A percentile compares a stretch with the other conserved stretches of the same genome.
These are phyloP conservation scores for Phacellophora camtschatica DNA, from an alignment of 30 jellyfish, hydroid and myxozoan species.

Conservation along the genomic window DNA sequence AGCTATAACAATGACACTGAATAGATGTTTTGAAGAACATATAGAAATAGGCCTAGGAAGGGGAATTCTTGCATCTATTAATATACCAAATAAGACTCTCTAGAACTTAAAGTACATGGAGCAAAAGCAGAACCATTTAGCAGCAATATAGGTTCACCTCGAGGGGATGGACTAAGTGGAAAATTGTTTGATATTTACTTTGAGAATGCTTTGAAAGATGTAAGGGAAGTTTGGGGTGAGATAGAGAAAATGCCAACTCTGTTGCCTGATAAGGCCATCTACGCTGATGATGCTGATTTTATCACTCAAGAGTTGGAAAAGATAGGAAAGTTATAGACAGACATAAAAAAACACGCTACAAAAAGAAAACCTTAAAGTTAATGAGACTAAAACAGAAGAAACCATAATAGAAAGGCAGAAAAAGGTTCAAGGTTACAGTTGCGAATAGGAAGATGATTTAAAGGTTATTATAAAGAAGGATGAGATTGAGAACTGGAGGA, in stretches of 20 bases:
- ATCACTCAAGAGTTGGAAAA: neutral
- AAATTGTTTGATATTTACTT: neutral
- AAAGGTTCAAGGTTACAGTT: neutral
- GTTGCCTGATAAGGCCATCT: slow-evolving; percentile 5
- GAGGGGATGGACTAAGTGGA: slow-evolving; percentile 40
- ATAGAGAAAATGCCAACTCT: neutral
- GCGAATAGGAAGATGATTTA: neutral
- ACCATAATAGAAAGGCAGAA: neutral
- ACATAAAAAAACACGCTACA: neutral
- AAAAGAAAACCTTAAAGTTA: neutral
- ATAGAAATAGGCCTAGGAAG: neutral
- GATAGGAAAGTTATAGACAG: neutral
- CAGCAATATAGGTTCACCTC: slow-evolving; percentile 36
- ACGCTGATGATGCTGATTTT: slow-evolving; percentile 6
- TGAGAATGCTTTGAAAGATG: neutral
- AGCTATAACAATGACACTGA: too few species aligned
- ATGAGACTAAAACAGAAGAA: too few species aligned
- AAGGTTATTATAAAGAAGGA: neutral
- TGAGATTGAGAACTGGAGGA: slow-evolving; percentile 1
- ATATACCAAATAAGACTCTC: slow-evolving; percentile 7
- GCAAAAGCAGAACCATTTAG: neutral
- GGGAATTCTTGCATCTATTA: slow-evolving; percentile 1
- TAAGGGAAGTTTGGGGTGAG: neutral
- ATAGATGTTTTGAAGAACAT: neutral
- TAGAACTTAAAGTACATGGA: too few species aligned